Base-by-base conservation (phyloP, 2,888 invertebrate species). In the Drosophila affinis region DNA sequence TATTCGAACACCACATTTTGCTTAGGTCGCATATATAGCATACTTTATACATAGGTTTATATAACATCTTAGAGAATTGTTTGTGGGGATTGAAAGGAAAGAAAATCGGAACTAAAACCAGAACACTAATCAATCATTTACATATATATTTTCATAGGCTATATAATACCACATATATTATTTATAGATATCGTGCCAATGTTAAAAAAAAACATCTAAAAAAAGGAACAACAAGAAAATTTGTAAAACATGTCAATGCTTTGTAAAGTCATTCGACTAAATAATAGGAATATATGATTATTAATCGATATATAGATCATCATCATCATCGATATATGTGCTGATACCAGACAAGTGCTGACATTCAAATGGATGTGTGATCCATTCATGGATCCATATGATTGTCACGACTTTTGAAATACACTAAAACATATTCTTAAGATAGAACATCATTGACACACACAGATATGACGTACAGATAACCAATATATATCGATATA, bases 121-220 rank as follows among this genome's bases (percentile, higher is more conserved):
- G 51, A 63, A 68, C 53, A 78, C 46, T 63, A 34, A 68, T 52
- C 64, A 63, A 79, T 39, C 32, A 60, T 27, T 58, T 57, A 76
- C 60, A 73, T 63, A 77, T 78, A 76, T 78, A 77, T 78, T 89
- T 77, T 76, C 57, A 74, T 78, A 77, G 71, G 72, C 72, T 70
- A 68, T 57, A 63, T 47, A 64, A 52, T 53, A 44, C 53, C 57
- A 48, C 58, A 59, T 57, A 65, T 61, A 64, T 52, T 81, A 69
- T 81, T 51, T 77, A 77, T 79, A 77, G 72, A 74, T 81, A 88
- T 81, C 72, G 88, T 85, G 88, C 85, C 85, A 88, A 85, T 85
- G 88, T 86, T 81, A 75, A 74, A 77, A 62, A 65, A 72, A 52
- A 54, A 58, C 51, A 53, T 45, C 39, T 34, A 62, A 48, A 69